These are phyloP conservation scores for Spicauda simplicius DNA, from an alignment of 2,888 invertebrate genomes.

Conservation along the genomic window DNA sequence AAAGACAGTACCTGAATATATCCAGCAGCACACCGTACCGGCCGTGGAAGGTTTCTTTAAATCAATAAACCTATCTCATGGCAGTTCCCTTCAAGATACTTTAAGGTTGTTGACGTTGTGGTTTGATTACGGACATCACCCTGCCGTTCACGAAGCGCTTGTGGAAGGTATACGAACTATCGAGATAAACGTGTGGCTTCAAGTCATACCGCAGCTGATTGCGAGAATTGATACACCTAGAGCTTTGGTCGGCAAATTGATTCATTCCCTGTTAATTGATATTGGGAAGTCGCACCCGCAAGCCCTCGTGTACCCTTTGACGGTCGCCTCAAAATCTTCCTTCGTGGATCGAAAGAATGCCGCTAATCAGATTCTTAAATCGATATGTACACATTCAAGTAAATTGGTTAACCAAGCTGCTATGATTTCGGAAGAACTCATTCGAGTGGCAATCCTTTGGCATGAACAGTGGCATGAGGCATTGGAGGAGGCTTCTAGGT, in stretches of 20 bases:
- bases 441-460: conserved; percentile 99
- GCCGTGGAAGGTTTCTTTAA: conserved; percentile 98
- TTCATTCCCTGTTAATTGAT: conserved; percentile 96
- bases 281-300: conserved; percentile 99
- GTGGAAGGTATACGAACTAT: conserved; percentile 96
- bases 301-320: conserved; percentile 98
- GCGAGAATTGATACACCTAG: conserved; percentile 98
- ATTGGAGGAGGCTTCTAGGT: conserved; percentile 94
- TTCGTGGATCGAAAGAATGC: conserved; percentile 93
- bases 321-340: conserved; percentile 98
- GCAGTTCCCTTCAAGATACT: conserved; percentile 98
- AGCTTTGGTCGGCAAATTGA: conserved; percentile 93
- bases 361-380: conserved; percentile 96
- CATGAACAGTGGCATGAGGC: conserved; percentile 99
- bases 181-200: conserved; percentile 99
- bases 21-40: conserved; percentile 93
- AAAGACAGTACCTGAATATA: conserved; percentile 78
- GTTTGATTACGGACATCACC: conserved; percentile 98
- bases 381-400: conserved; percentile 97
- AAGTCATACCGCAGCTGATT: conserved; percentile 99
- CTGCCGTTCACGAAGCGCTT: conserved; percentile 97
- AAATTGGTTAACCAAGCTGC: conserved; percentile 97
- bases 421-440: conserved; percentile 98
- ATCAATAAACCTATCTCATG: conserved; percentile 96
- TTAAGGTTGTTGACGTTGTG: conserved; percentile 97